Evolutionary conservation across 2,797 vertebrate genomes (phyloP).

Genomic region (Bradypus variegatus): DNA sequence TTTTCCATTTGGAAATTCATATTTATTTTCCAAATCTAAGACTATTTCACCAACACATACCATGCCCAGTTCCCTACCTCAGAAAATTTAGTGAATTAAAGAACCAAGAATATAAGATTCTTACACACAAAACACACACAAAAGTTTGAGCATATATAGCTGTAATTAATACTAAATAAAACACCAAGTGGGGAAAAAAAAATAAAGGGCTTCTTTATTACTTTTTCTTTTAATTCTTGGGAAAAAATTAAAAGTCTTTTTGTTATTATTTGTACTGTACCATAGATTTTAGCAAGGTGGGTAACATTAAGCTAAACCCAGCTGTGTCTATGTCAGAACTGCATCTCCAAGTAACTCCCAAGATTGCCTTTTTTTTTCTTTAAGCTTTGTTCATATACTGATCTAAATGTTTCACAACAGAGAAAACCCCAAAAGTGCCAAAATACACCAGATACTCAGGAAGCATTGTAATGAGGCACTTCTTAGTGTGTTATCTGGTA

Average conservation of each 20-base stretch:
- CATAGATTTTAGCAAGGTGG: not conserved
- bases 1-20: slow-evolving; percentile 9
- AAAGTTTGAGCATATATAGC: not conserved
- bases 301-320: not conserved
- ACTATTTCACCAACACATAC: not conserved
- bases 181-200: slow-evolving; percentile 4
- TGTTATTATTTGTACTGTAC: not conserved
- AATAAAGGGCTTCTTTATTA: not conserved
- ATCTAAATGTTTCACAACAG: not conserved
- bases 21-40: not conserved
- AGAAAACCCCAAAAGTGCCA: not conserved
- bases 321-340: not conserved
- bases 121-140: not conserved
- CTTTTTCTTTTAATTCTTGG: not conserved
- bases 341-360: not conserved
- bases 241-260: not conserved
- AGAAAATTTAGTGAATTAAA: not conserved
- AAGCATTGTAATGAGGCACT: not conserved
- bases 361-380: not conserved
- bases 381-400: slow-evolving; percentile 8
- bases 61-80: not conserved
- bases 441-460: not conserved
- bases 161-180: slow-evolving; percentile 8
- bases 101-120: slow-evolving; percentile 5
- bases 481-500: not conserved